Evolutionary conservation across 2,797 vertebrate species (phyloP).

Genomic region (Sorex maritimensis): DNA sequence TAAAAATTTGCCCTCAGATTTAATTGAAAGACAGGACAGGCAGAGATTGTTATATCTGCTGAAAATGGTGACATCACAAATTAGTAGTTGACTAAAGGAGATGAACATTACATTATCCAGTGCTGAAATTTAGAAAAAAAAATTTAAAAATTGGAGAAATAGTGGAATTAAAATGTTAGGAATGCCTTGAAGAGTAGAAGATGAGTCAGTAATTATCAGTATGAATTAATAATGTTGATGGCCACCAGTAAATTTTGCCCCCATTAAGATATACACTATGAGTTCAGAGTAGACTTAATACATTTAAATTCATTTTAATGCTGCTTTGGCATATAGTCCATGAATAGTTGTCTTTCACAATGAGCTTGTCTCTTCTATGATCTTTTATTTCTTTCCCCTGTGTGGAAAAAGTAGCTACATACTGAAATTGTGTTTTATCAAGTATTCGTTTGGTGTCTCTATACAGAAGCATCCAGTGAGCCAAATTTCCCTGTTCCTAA

Average conservation of each 20-base stretch:
- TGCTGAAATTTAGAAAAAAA: background rate
- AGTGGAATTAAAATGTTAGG: background rate
- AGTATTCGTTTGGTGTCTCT: slow-evolving; percentile 43
- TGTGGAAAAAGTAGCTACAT: slow-evolving; percentile 5
- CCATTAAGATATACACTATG: background rate
- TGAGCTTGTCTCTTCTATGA: background rate
- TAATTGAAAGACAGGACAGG: background rate
- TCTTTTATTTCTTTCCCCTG: background rate
- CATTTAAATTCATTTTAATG: background rate
- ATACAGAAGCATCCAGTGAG: slow-evolving; percentile 85
- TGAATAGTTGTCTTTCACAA: slow-evolving; percentile 9
- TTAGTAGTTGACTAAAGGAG: background rate
- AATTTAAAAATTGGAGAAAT: background rate
- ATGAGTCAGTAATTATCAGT: background rate
- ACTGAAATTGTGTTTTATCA: slow-evolving; percentile 45
- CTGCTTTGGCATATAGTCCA: background rate
- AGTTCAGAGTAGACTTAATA: background rate
- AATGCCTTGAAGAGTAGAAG: background rate
- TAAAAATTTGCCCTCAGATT: background rate
- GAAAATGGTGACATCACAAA: background rate
- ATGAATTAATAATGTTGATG: background rate
- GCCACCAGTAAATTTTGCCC: background rate
- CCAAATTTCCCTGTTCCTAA: slow-evolving; percentile 81
- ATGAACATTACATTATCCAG: background rate
- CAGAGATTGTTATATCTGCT: background rate